Evolutionary conservation across 2,888 invertebrate genomes (phyloP), one percentile per base, ranked within the genome.

Genomic region (Nematopogon swammerdamellus): DNA sequence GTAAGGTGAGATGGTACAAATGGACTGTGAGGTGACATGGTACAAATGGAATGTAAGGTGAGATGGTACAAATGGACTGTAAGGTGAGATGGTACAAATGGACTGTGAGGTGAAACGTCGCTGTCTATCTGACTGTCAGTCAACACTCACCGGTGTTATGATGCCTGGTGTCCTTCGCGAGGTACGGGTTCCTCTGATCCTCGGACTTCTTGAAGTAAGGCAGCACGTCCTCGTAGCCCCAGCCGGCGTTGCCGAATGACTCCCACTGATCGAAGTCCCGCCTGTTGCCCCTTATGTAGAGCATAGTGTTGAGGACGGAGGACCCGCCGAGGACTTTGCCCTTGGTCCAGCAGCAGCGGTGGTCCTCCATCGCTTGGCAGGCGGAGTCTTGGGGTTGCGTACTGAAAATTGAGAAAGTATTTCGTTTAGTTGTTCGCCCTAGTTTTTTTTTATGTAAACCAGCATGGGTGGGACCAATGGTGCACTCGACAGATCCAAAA

Each of bases 241-340:
- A 97, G 2, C 95, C 95, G 1, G 86, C 82, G 65, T 94, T 94
- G 0, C 95, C 95, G 25, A 88, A 77, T 0, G 84, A 80, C 36
- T 89, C 91, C 96, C 96, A 97, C 49, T 88, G 84, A 66, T 95
- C 91, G 63, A 85, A 97, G 67, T 96, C 95, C 1, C 89, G 77
- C 50, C 84, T 82, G 67, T 95, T 95, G 1, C 96, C 96, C 53
- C 96, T 80, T 44, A 95, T 86, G 65, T 97, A 96, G 0, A 95
- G 81, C 95, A 95, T 95, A 1, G 92, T 92, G 63, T 95, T 95
- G 0, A 95, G 77, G 1, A 93, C 92, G 42, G 91, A 91, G 3
- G 91, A 91, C 0, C 95, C 95, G 0, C 94, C 95, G 1, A 95
- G 73, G 1, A 91, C 87, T 73, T 94, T 94, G 46, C 96, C 95